Percentiles rank a stretch among this genome's conserved stretches.
Conservation (phyloP, 2,797 vertebrate genomes). For the Eupleurogrammus muticus region DNA sequence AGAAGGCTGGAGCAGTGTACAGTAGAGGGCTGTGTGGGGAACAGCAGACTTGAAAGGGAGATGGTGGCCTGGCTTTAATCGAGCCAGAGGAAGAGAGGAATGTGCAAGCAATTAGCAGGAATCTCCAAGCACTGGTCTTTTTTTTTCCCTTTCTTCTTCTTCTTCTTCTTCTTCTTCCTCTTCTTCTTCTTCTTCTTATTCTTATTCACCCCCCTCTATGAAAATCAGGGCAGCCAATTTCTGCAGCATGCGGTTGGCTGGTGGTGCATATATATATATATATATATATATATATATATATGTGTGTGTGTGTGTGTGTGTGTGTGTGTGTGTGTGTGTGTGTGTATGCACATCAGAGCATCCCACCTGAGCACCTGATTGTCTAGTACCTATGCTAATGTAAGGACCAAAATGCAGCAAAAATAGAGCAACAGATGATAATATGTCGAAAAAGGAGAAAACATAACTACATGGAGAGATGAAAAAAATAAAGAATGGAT, state of each 20-base stretch:
- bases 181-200: background rate
- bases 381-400: too few species aligned
- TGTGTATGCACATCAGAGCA: constrained; percentile 2
- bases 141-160: background rate
- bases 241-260: constrained; percentile 41
- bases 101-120: constrained; percentile 83
- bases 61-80: constrained; percentile 77
- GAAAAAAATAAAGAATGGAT: background rate
- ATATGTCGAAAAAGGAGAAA: constrained; percentile 16
- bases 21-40: constrained; percentile 48
- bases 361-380: constrained; percentile 57
- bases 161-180: background rate
- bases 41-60: constrained; percentile 66
- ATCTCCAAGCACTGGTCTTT: constrained; percentile 61
- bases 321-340: constrained; percentile 13
- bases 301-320: constrained; percentile 31
- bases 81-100: constrained; percentile 70
- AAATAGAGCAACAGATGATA: background rate
- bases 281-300: constrained; percentile 6
- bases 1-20: constrained; percentile 42
- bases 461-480: constrained; percentile 17
- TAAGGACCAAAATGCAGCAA: background rate
- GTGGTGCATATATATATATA: constrained; percentile 34
- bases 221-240: constrained; percentile 71
- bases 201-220: constrained; percentile 19